These are phyloP conservation scores for Dendrolimus pini DNA, from an alignment of 2,888 invertebrate genomes.

Conservation along the genomic window DNA sequence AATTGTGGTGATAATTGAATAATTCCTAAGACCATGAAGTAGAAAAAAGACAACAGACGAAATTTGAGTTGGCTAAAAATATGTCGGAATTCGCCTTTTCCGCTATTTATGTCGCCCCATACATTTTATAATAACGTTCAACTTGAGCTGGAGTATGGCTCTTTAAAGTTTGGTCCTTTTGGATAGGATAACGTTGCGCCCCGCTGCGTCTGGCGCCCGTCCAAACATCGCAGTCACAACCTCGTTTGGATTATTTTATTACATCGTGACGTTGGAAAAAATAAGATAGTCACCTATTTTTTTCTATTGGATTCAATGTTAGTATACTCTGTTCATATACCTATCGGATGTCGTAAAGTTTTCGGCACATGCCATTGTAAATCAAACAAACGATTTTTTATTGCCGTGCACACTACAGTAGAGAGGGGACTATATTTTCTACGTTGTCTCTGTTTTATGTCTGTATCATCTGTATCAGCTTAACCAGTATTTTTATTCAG, in stretches of 20 bases:
- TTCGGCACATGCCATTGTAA: conserved; percentile 24
- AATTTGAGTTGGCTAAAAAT: conserved; percentile 36
- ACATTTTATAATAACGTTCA: conserved; percentile 46
- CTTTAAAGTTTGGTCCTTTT: conserved; percentile 40
- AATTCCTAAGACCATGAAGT: no score
- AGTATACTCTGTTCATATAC: not conserved
- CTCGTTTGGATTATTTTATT: conserved; percentile 53
- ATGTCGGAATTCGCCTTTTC: conserved; percentile 23
- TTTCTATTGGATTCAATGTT: not conserved
- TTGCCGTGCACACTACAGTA: conserved; percentile 10
- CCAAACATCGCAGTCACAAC: conserved; percentile 41
- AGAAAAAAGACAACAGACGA: no score
- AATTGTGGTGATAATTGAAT: no score
- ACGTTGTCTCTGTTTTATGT: no score
- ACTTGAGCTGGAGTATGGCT: conserved; percentile 43
- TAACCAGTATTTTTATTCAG: no score
- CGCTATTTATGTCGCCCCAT: conserved; percentile 32
- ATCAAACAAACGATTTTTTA: conserved; percentile 29
- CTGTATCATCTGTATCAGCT: no score
- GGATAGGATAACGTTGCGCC: conserved; percentile 39
- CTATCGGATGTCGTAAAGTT: conserved; percentile 17
- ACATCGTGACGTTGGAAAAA: conserved; percentile 35
- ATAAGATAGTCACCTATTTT: conserved; percentile 7
- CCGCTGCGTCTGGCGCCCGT: conserved; percentile 40
- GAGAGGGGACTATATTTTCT: no score